Conservation (phyloP, 2,797 vertebrate genomes). For the Eutrigla gurnardus region DNA sequence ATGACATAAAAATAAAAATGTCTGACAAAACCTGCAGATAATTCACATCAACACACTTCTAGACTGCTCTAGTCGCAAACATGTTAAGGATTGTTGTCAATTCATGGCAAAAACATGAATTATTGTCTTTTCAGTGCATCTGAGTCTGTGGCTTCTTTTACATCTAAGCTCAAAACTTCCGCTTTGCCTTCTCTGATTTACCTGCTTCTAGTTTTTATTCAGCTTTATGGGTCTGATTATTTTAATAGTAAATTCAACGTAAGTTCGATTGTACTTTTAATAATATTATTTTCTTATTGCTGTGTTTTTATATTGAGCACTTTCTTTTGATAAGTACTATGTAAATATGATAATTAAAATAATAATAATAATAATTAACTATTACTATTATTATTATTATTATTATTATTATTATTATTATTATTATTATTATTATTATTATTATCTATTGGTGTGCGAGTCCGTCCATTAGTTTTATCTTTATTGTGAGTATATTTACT, state of each 20-base stretch:
- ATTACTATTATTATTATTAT: too few species aligned
- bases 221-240: not conserved
- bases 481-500: not conserved
- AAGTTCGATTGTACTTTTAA: not conserved
- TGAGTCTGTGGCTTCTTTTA: not conserved
- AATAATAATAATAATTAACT: too few species aligned
- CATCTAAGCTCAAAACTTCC: not conserved
- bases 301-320: not conserved
- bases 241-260: too few species aligned
- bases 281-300: not conserved
- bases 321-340: not conserved
- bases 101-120: not conserved
- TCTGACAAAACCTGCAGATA: not conserved
- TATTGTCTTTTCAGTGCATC: not conserved
- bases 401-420: too few species aligned
- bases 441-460: too few species aligned
- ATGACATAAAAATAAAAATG: not conserved
- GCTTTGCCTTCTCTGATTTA: not conserved
- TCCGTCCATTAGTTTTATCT: not conserved
- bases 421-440: too few species aligned
- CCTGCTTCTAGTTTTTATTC: too few species aligned
- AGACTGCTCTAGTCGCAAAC: not conserved
- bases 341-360: too few species aligned
- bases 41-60: not conserved
- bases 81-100: not conserved